Evolutionary conservation across 2,797 vertebrate genomes (phyloP), one percentile per base, ranked within the genome.

Genomic region (Ibycter americanus): DNA sequence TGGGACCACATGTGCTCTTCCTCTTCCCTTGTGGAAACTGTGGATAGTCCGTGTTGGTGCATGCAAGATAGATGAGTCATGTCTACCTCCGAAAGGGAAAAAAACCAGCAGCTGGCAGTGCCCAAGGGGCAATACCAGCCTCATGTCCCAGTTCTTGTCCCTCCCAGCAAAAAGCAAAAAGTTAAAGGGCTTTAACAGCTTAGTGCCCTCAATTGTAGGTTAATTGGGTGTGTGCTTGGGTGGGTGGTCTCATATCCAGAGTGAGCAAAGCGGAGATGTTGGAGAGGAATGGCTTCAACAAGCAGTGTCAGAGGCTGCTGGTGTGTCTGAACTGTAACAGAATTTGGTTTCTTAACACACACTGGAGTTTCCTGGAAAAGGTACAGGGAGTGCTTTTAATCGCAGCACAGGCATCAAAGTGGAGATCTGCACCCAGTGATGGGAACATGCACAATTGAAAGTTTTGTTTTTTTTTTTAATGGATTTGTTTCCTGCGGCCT

Each of bases 231-330:
- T 17, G 71, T 34, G 63, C 34, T 4, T 42, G 40, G 6, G 12
- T 42, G 47, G 34, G 26, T 70, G 77, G 82, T 49, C 54, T 38
- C 27, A 20, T 67, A 2, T 46, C 34, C 14, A 12, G 34, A 16
- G 29, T 27, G 49, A 31, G 66, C 40, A 19, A 36, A 22, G 65
- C 7, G 7, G 19, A 40, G 47, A 1, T 34, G 73, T 12, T 25
- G 54, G 18, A 32, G 42, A 54, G 59, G 52, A 58, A 20, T 18
- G 40, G 66, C 25, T 18, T 27, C 6, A 2, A 10, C 40, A 62
- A 7, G 29, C 21, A 0, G 0, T 2, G 12, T 20, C 52, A 15
- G n/a, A 46, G 70, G 42, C 49, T 87, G 76, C 77, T 51, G 44
- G 2, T 25, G 20, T 19, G 32, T 8, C 71, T 36, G 26, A 9